These are phyloP conservation scores for Aromia moschata DNA, from an alignment of 2,888 invertebrate genomes.

Conservation along the genomic window DNA sequence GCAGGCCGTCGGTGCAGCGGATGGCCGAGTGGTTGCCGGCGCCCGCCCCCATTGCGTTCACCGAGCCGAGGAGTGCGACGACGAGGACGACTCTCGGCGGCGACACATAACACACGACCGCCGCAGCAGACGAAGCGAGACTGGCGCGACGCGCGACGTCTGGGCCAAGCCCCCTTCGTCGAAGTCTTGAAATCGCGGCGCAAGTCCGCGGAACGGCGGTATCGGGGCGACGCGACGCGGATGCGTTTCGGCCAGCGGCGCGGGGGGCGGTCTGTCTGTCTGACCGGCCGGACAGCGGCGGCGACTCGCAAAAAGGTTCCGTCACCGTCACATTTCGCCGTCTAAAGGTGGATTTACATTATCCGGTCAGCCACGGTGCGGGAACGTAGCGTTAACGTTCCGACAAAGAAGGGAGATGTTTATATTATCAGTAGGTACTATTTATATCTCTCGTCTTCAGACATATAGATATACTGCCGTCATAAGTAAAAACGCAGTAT, in stretches of 20 bases:
- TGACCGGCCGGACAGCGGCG: too few species aligned
- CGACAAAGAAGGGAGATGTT: too few species aligned
- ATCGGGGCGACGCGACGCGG: slow-evolving; percentile 1
- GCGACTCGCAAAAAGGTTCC: too few species aligned
- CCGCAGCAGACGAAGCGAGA: slow-evolving; percentile 9
- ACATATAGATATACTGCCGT: too few species aligned
- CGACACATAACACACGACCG: slow-evolving; percentile 19
- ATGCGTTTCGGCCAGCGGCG: slow-evolving; percentile 6
- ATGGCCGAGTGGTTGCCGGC: slow-evolving; percentile 38
- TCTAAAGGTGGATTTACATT: too few species aligned
- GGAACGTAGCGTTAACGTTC: too few species aligned
- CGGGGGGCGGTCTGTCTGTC: too few species aligned
- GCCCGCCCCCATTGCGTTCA: slow-evolving; percentile 43
- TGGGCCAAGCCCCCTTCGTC: slow-evolving; percentile 48
- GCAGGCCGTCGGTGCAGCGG: slow-evolving; percentile 82
- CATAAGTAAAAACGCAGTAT: too few species aligned
- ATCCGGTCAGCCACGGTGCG: too few species aligned
- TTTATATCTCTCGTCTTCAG: too few species aligned
- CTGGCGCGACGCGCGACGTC: slow-evolving; percentile 27
- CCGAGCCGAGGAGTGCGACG: slow-evolving; percentile 24
- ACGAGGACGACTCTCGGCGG: slow-evolving; percentile 19
- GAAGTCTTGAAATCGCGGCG: slow-evolving; percentile 49
- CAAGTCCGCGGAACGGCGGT: slow-evolving; percentile 41
- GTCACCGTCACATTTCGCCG: too few species aligned
- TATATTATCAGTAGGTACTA: too few species aligned